phyloP scores from a whole-genome alignment of 2,113 vertebrate genomes.

The Shinisaurus crocodilurus region DNA sequence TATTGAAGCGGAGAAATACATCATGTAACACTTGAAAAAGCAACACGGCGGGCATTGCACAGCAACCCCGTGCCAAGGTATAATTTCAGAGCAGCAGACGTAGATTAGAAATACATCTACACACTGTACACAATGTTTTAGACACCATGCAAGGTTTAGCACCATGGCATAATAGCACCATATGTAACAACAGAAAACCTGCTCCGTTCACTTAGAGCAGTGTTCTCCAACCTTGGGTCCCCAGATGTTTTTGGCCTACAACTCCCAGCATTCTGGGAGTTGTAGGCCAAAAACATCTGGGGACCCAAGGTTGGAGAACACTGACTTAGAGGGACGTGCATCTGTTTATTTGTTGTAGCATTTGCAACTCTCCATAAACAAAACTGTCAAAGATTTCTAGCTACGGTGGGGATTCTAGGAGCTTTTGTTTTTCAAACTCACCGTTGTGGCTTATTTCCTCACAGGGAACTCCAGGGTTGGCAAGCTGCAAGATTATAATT shows the following conservation, averaged over 20 bases:
- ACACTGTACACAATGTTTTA: conserved; percentile 3
- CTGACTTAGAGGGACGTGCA: conserved; percentile 31
- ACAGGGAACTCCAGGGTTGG: not conserved
- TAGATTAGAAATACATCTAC: not conserved
- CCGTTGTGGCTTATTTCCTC: not conserved
- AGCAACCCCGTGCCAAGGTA: conserved; percentile 65
- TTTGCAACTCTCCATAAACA: conserved; percentile 27
- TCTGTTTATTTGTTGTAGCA: conserved; percentile 30
- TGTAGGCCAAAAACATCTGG: no score
- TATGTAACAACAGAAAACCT: conserved; percentile 41
- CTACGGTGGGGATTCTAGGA: conserved; percentile 13
- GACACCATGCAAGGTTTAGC: conserved; percentile 43
- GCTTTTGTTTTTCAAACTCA: not conserved
- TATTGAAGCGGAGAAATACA: not conserved
- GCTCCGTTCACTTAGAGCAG: conserved; percentile 52
- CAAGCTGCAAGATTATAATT: not conserved
- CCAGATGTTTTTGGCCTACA: no score
- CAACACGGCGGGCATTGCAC: conserved; percentile 61
- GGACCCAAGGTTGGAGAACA: no score
- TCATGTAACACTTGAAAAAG: conserved; percentile 33
- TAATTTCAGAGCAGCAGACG: not conserved
- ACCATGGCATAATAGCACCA: conserved; percentile 29
- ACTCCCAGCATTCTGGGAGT: no score
- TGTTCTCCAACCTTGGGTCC: no score
- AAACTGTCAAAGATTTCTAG: conserved; percentile 54